These are phyloP conservation scores for Graphium colonna DNA, from an alignment of 2,888 invertebrate genomes.

Conservation along the genomic window DNA sequence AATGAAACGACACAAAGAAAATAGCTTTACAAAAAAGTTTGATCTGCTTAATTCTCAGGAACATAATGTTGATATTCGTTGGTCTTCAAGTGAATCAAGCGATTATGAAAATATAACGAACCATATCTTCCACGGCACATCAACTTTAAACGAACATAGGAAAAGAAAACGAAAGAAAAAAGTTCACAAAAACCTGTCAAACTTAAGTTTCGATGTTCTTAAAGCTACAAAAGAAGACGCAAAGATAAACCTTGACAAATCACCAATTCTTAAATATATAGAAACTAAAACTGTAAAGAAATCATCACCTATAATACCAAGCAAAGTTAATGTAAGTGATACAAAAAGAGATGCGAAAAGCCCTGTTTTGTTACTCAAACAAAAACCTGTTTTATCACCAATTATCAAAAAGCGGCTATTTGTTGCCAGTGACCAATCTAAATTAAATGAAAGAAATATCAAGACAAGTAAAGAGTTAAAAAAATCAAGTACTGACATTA, in stretches of 20 bases:
- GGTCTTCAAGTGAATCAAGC: conserved; percentile 64
- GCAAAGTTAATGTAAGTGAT: conserved; percentile 14
- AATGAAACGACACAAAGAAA: conserved; percentile 52
- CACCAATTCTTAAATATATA: conserved; percentile 36
- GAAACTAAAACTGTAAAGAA: background rate
- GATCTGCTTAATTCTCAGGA: conserved; percentile 57
- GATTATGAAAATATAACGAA: conserved; percentile 48
- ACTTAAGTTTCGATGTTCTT: conserved; percentile 50
- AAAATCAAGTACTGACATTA: background rate
- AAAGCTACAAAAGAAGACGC: conserved; percentile 35
- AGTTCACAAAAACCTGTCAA: conserved; percentile 43
- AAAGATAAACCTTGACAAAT: conserved; percentile 29
- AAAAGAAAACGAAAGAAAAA: conserved; percentile 61
- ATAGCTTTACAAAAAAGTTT: conserved; percentile 54
- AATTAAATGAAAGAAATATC: conserved; percentile 9
- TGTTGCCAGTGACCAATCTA: conserved; percentile 12
- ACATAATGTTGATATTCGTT: conserved; percentile 53
- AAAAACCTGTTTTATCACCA: conserved; percentile 35
- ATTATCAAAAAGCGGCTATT: conserved; percentile 52
- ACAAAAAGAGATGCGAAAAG: conserved; percentile 35
- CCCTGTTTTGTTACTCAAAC: conserved; percentile 48
- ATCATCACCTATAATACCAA: conserved; percentile 42
- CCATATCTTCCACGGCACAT: background rate
- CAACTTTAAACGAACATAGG: conserved; percentile 27
- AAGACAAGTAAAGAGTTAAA: conserved; percentile 1